phyloP scores from a whole-genome alignment of 1,140 invertebrate species.

The Spodoptera frugiperda region DNA sequence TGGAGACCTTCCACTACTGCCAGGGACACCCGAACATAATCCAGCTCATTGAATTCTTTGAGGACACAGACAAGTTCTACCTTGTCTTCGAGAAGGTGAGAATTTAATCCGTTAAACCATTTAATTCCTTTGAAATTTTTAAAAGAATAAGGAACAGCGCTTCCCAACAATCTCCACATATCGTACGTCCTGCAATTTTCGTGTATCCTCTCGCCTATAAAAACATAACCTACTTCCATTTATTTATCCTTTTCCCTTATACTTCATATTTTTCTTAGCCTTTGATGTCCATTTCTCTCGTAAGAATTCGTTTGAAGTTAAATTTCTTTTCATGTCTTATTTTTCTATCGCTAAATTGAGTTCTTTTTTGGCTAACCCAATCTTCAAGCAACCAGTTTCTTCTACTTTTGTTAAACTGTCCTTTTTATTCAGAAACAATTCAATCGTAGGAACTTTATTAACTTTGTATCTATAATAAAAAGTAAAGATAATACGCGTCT shows the following conservation, averaged over 20 bases:
- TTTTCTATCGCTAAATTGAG: slow-evolving; percentile 5
- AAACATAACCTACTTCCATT: slow-evolving; percentile 8
- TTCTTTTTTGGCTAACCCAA: not conserved
- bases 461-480: no score
- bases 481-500: not conserved
- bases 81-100: slow-evolving; percentile 97
- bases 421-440: no score
- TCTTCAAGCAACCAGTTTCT: no score
- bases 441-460: no score
- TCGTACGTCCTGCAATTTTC: not conserved
- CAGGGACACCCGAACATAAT: slow-evolving; percentile 98
- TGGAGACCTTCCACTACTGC: slow-evolving; percentile 99
- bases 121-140: no score
- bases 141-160: no score
- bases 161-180: no score
- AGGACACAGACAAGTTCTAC: slow-evolving; percentile 98
- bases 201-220: not conserved
- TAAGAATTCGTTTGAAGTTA: slow-evolving; percentile 11
- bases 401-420: no score
- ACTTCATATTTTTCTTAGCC: slow-evolving; percentile 22
- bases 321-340: slow-evolving; percentile 14
- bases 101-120: not conserved
- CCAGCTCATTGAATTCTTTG: slow-evolving; percentile 98
- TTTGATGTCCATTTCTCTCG: slow-evolving; percentile 15
- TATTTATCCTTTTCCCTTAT: slow-evolving; percentile 13